phyloP scores from a whole-genome alignment of 2,113 vertebrate species.

The Anhinga rufa region DNA sequence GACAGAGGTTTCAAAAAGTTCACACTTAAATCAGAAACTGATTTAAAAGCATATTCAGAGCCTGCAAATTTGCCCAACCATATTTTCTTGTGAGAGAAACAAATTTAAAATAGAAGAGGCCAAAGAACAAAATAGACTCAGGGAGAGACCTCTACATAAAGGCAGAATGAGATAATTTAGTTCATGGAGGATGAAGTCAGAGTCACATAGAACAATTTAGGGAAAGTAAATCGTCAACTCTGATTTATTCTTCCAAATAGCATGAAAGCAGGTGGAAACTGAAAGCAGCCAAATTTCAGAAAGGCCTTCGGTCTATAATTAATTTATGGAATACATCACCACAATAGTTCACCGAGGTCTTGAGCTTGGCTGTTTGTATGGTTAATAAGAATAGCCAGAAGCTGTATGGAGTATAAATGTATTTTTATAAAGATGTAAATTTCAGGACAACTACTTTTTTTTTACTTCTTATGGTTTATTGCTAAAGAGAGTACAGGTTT shows the following conservation, averaged over 20 bases:
- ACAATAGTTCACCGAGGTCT: not conserved
- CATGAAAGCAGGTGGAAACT: not conserved
- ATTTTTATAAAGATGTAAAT: not conserved
- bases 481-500: not conserved
- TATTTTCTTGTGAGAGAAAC: not conserved
- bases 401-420: not conserved
- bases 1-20: not conserved
- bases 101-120: not conserved
- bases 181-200: not conserved
- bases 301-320: not conserved
- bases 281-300: not conserved
- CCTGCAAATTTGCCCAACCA: not conserved
- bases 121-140: not conserved
- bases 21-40: not conserved
- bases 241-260: not conserved
- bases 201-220: not conserved
- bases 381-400: not conserved
- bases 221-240: not conserved
- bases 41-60: not conserved
- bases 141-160: not conserved
- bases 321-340: not conserved
- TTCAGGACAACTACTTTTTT: not conserved
- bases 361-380: not conserved
- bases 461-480: not conserved
- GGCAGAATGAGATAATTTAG: not conserved